Evolutionary conservation across 2,888 invertebrate species (phyloP), one percentile per base, ranked within the genome.

Genomic region (Prionchulus punctatus): DNA sequence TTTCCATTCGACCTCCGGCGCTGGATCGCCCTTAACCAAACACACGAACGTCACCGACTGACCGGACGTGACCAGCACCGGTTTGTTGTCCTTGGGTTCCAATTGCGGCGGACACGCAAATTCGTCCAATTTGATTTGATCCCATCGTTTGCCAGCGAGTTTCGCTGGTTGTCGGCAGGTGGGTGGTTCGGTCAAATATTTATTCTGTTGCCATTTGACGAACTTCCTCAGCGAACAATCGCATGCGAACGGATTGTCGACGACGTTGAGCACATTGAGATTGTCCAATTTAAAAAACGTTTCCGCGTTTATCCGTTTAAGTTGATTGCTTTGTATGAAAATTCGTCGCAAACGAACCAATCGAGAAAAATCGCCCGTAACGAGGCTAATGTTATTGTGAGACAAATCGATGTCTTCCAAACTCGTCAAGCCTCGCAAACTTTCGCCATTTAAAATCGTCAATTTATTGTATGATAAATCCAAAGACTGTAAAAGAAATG

Each of bases 161-260:
- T 42, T 53, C 2, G 3, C 25, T 2, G 53, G 53, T 15, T 2
- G 12, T 2, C 7, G 18, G 43, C 53, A 53, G 2, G 4, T 21
- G 2, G 53, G 43, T 26, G 53, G 53, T 27, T 53, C 27, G 26
- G 43, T 18, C 12, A 53, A 15, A 18, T 43, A 43, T 21, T 53
- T 53, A 18, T 43, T n/a, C 3, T 21, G 12, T 18, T 43, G 43
- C 43, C 43, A 53, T 12, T 25, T 3, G 18, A 53, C 53, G 18
- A 53, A 53, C 4, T 42, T 26, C 26, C 53, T 15, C 28, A 53
- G 26, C 15, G 83, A 82, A 72, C 86, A 87, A 66, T 85, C 83
- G 72, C 86, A 87, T 54, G 82, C 81, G 85, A 85, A 86, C 55
- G 83, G 77, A 70, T 91, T 90, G 71, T 85, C 81, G 1, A 87